Base-by-base conservation (phyloP, 2,888 invertebrate species). In the Eilema caniola region DNA sequence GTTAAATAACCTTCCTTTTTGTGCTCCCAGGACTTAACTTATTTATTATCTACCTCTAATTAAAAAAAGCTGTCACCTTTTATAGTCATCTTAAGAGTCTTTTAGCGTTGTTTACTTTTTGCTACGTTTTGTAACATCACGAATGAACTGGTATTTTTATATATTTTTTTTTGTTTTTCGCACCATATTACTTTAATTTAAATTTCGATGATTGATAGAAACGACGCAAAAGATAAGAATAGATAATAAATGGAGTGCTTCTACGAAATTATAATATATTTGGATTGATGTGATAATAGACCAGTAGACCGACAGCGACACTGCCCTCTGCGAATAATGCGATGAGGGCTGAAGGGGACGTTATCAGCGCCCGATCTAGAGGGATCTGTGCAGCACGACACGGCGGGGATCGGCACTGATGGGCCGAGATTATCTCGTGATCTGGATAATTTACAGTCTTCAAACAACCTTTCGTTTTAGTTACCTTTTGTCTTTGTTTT, bases 311-410 rank as follows among this genome's bases (percentile, higher is more conserved):
- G 59, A 37, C 41, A 63, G 57, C 57, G 59, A 37, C 41, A 31
- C 62, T 62, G 70, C 24, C 53, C 60, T 37, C 41, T 25, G 20
- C 61, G 53, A 66, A 61, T 41, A 65, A 70, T 70, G 37, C 53
- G 53, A 66, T 66, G 61, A 70, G 37, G 33, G 33, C 31, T 28
- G 33, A 41, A 60, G 60, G 59, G 62, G 66, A 56, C 65, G 59
- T 47, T 65, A 69, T 69, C 69, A 25, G 65, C 0, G 3, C 41
- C 20, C 8, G 60, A 65, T 65, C 69, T 20, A 8, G 53, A 64
- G 64, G 64, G 64, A 53, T 14, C 28, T 31, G 28, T 28, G 53
- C 53, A 14, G n/a, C 1, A 23, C 31, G 28, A 1, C 28, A 10
- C 8, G 63, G 11, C 37, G 62, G 62, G n/a, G 23, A 3, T 5